phyloP scores from a whole-genome alignment of 1,140 invertebrate genomes.

The Plectus sambesii region DNA sequence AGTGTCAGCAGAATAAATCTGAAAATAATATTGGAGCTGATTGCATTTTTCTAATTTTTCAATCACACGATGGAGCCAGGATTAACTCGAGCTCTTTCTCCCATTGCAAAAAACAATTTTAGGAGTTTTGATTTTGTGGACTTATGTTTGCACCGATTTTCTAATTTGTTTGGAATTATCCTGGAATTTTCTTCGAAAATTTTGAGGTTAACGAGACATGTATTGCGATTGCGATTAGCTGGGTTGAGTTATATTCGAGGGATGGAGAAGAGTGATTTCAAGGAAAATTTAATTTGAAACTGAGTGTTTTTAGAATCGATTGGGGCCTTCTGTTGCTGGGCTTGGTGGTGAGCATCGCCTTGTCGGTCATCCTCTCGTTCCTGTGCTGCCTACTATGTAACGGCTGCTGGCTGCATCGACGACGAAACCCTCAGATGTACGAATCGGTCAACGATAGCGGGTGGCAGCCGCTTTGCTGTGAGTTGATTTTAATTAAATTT shows the following conservation, averaged over 20 bases:
- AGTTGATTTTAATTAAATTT: constrained; percentile 18
- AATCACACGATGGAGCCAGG: no score
- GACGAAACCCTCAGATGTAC: constrained; percentile 26
- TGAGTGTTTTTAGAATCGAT: constrained; percentile 19
- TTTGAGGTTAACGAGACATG: neutral
- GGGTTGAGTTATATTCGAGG: neutral
- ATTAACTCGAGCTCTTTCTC: no score
- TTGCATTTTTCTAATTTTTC: no score
- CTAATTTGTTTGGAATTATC: constrained; percentile 14
- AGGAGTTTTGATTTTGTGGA: neutral
- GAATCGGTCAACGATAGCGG: constrained; percentile 23
- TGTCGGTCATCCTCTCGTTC: constrained; percentile 23
- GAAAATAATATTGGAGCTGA: no score
- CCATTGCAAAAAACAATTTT: no score
- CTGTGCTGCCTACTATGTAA: constrained; percentile 26
- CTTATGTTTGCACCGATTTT: constrained; percentile 16
- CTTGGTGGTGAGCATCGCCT: constrained; percentile 23
- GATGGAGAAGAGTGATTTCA: neutral
- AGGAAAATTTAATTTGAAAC: neutral
- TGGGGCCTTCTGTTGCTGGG: constrained; percentile 24
- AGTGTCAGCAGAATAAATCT: no score
- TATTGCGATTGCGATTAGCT: neutral
- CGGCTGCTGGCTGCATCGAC: constrained; percentile 27
- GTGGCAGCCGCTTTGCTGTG: constrained; percentile 29
- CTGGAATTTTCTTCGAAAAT: constrained; percentile 11